These are phyloP conservation scores for Pluvianellus socialis DNA, from an alignment of 2,113 vertebrate species.

Conservation along the genomic window DNA sequence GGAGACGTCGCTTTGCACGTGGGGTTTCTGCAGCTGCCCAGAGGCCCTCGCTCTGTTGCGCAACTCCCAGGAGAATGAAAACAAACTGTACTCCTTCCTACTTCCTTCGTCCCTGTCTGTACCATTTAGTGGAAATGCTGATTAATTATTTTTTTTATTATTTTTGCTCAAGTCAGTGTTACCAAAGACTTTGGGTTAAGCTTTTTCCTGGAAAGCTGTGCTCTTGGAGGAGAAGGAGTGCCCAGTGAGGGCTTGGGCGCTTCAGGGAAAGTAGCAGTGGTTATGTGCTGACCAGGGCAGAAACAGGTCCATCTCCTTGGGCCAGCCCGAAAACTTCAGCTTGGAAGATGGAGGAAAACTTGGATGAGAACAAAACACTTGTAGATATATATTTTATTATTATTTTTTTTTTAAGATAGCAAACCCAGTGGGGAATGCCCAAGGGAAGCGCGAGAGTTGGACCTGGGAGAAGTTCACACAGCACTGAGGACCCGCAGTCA, in stretches of 20 bases:
- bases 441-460: rapidly evolving
- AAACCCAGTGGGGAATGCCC: rapidly evolving
- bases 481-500: rapidly evolving
- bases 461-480: background rate
- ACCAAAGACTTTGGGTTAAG: rapidly evolving
- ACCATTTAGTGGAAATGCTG: background rate
- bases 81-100: background rate
- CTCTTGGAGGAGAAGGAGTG: background rate
- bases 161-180: background rate
- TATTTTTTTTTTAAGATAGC: background rate
- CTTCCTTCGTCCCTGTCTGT: background rate
- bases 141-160: background rate
- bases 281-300: background rate
- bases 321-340: background rate
- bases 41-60: background rate
- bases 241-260: too few relatives aligned
- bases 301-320: background rate
- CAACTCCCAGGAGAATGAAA: background rate
- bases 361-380: background rate
- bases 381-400: background rate
- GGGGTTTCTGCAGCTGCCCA: background rate
- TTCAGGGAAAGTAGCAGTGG: rapidly evolving
- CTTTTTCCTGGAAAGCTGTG: background rate
- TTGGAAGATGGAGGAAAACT: background rate
- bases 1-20: background rate